phyloP scores from a whole-genome alignment of 2,113 vertebrate genomes.

The Aegotheles bennettii region DNA sequence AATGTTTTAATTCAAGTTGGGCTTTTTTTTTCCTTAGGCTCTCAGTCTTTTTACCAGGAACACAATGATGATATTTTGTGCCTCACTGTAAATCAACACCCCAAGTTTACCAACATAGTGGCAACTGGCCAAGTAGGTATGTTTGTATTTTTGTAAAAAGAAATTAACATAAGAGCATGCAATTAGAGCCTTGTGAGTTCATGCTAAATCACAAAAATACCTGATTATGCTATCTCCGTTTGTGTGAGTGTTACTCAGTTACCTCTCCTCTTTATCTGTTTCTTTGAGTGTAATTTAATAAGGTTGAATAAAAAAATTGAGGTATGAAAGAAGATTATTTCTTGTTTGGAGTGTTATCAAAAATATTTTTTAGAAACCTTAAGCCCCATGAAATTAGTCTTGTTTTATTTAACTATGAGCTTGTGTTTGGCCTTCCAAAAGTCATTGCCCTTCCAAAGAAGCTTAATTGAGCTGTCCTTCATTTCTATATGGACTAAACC shows the following conservation, averaged over 20 bases:
- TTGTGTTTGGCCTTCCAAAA: neutral
- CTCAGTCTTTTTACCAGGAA: constrained; percentile 97
- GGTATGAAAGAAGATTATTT: neutral
- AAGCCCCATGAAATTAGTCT: constrained; percentile 25
- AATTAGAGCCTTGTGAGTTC: constrained; percentile 34
- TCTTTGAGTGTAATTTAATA: neutral
- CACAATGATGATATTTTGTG: constrained; percentile 99
- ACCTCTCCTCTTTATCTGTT: constrained; percentile 53
- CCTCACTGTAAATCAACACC: constrained; percentile 98
- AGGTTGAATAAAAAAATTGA: neutral
- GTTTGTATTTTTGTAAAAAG: constrained; percentile 81
- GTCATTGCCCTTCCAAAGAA: neutral
- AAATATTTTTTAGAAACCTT: neutral
- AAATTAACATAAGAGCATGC: constrained; percentile 48
- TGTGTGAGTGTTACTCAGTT: constrained; percentile 67
- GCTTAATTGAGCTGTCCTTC: neutral
- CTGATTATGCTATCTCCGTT: constrained; percentile 47
- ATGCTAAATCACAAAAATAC: constrained; percentile 27
- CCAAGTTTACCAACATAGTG: constrained; percentile 98
- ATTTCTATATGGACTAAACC: neutral
- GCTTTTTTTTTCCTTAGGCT: constrained; percentile 73
- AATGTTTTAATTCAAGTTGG: neutral
- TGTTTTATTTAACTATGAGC: neutral
- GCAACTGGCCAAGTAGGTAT: constrained; percentile 99
- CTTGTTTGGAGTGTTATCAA: constrained; percentile 11